Conservation (phyloP, 2,797 vertebrate genomes). For the Sus cebifrons region DNA sequence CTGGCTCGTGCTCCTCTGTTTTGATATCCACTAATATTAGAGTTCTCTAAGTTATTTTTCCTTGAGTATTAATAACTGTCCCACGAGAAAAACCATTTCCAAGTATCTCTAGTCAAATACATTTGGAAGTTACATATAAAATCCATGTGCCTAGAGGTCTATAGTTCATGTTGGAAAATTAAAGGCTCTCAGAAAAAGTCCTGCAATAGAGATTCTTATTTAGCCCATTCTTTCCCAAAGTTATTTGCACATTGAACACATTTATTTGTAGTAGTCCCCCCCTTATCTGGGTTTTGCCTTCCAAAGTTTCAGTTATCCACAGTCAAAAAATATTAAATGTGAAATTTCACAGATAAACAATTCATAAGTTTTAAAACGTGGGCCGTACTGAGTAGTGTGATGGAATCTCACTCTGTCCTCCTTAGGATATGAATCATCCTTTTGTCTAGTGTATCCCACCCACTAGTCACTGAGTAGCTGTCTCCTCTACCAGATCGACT, state of each 20-base stretch:
- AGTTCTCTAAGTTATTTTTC: slow-evolving; percentile 31
- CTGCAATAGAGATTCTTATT: background rate
- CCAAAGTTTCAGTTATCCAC: background rate
- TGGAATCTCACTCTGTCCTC: background rate
- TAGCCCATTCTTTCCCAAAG: slow-evolving; percentile 6
- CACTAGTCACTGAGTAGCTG: background rate
- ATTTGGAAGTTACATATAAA: slow-evolving; percentile 33
- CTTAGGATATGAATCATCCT: background rate
- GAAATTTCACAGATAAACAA: background rate
- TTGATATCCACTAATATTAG: slow-evolving; percentile 35
- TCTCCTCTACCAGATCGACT: background rate
- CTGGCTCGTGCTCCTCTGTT: slow-evolving; percentile 28
- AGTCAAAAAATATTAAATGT: background rate
- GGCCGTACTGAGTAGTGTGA: background rate
- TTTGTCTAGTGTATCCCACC: background rate
- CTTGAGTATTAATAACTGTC: background rate
- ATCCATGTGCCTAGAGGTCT: background rate
- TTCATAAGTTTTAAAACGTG: background rate
- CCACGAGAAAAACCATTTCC: slow-evolving; percentile 48
- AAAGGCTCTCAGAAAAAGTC: slow-evolving; percentile 16
- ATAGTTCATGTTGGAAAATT: background rate
- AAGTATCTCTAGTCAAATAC: slow-evolving; percentile 43
- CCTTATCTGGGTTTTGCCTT: background rate
- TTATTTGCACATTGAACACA: slow-evolving; percentile 41
- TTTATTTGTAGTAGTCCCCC: background rate